Base-by-base conservation (phyloP, 2,888 invertebrate genomes). In the Cantharis nigra region DNA sequence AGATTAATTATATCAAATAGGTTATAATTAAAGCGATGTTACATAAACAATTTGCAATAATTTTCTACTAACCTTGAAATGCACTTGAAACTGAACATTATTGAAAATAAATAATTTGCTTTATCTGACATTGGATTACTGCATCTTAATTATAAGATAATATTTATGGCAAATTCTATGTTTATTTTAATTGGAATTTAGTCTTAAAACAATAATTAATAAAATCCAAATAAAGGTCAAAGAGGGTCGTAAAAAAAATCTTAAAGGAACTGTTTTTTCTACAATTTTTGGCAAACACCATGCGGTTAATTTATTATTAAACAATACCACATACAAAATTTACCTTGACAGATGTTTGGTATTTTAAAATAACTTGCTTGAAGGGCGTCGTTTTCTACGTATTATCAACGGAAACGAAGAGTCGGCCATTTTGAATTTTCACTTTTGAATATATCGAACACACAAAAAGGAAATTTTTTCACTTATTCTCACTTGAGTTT, bases 371-470 rank as follows among this genome's bases (percentile, higher is more conserved):
- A 85, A 82, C 81, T 82, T 82, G 82, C 84, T 83, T 80, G 84
- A 82, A 85, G 85, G 85, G 84, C 85, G 85, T 84, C 83, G 82
- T 83, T 84, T 83, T 84, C 85, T 83, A 80, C 84, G 85, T 84
- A 83, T 85, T 81, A 75, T 78, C 81, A 84, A 85, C 86, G 85
- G 88, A 86, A 87, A 84, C 85, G 82, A 83, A 82, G 79, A 80
- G 83, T 84, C 83, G 81, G 89, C 89, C 89, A 89, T 89, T 85
- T 89, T 89, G 89, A 85, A 87, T 88, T 89, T 88, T 89, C 88
- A 88, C 89, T 89, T 89, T 89, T 88, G 88, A 88, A 76, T 76
- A 77, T 78, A 80, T 79, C 77, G 79, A 78, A 76, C 77, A 75
- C 76, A 71, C n/a, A 79, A 77, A 77, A 71, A 65, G 62, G 14